Evolutionary conservation across 2,797 vertebrate species (phyloP).

Genomic region (Trematomus bernacchii): DNA sequence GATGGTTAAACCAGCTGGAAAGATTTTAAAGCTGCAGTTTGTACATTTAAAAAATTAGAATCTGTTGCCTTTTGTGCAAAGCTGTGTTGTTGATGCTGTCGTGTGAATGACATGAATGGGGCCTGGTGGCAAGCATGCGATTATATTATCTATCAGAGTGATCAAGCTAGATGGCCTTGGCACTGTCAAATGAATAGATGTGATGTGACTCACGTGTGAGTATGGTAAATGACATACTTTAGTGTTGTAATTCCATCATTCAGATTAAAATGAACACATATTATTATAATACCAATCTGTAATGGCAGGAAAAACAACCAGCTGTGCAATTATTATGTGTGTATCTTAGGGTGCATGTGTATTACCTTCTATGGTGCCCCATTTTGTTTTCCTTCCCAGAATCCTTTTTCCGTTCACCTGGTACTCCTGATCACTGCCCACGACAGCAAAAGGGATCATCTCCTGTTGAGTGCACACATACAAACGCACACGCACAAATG

Average conservation of each 20-base stretch:
- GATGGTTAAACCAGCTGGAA: slow-evolving; percentile 45
- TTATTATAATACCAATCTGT: slow-evolving; percentile 1
- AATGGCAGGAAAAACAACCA: slow-evolving; percentile 7
- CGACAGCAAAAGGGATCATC: slow-evolving; percentile 98
- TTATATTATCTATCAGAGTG: background rate
- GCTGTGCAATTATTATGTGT: slow-evolving; percentile 14
- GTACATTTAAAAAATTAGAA: slow-evolving; percentile 23
- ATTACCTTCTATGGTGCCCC: slow-evolving; percentile 98
- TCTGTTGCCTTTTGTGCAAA: background rate
- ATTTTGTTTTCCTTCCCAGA: slow-evolving; percentile 97
- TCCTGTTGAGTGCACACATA: slow-evolving; percentile 84
- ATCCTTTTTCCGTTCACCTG: slow-evolving; percentile 97
- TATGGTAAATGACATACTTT: slow-evolving; percentile 1
- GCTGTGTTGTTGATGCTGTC: background rate
- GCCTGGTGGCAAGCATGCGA: background rate
- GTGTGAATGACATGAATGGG: background rate
- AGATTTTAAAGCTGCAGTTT: slow-evolving; percentile 27
- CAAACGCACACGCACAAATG: slow-evolving; percentile 3
- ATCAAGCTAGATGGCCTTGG: background rate
- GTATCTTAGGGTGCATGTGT: background rate
- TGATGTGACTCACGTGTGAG: slow-evolving; percentile 20
- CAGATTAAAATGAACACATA: slow-evolving; percentile 16
- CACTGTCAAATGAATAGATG: slow-evolving; percentile 23
- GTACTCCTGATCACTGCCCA: slow-evolving; percentile 98
- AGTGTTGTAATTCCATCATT: background rate